Evolutionary conservation across 2,888 invertebrate genomes (phyloP).

Genomic region (Oconnorella tubifera): DNA sequence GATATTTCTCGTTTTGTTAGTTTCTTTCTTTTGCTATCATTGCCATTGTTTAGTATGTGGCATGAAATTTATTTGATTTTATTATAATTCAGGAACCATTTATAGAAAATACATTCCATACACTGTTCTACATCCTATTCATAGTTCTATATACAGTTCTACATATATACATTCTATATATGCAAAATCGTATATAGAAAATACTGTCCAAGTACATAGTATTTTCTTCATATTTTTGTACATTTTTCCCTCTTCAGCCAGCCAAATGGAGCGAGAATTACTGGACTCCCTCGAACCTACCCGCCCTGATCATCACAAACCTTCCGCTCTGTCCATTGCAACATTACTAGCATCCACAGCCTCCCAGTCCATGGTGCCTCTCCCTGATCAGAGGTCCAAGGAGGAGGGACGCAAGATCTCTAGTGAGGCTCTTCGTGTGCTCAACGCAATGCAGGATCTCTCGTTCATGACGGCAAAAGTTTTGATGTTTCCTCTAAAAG

Average conservation of each 20-base stretch:
- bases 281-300: constrained; percentile 27
- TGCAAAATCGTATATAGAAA: too few relatives aligned
- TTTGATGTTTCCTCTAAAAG: constrained; percentile 52
- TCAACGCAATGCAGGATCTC: constrained; percentile 53
- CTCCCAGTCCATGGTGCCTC: background rate
- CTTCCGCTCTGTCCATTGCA: constrained; percentile 12
- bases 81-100: too few relatives aligned
- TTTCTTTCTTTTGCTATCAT: too few relatives aligned
- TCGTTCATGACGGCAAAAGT: constrained; percentile 56
- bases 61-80: too few relatives aligned
- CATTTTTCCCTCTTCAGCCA: constrained; percentile 7
- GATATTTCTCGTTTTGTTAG: too few relatives aligned
- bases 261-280: constrained; percentile 30
- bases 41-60: too few relatives aligned
- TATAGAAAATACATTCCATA: too few relatives aligned
- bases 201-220: too few relatives aligned
- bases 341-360: constrained; percentile 6
- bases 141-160: too few relatives aligned
- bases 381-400: background rate
- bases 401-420: constrained; percentile 8
- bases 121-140: too few relatives aligned
- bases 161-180: too few relatives aligned
- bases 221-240: background rate
- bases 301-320: background rate
- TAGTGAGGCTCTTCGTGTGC: constrained; percentile 46